Evolutionary conservation across 1,140 invertebrate species (phyloP).

Genomic region (Drosophila pruinosa): DNA sequence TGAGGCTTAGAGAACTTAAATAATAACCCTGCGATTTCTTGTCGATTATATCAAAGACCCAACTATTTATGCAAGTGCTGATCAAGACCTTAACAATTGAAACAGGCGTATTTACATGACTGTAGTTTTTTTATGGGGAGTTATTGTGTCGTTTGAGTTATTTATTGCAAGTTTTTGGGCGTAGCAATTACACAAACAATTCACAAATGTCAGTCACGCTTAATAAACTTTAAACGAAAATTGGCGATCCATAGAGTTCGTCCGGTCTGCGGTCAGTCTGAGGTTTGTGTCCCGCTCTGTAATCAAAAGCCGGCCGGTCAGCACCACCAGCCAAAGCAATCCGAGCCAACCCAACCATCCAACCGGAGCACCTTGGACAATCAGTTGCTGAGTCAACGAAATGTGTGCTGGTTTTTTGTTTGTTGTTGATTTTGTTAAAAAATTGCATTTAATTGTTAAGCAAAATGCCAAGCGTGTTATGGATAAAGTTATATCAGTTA

Average conservation of each 20-base stretch:
- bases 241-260: constrained; percentile 61
- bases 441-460: constrained; percentile 80
- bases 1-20: too few relatives aligned
- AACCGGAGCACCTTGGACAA: constrained; percentile 55
- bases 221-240: constrained; percentile 75
- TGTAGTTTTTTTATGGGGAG: background rate
- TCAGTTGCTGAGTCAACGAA: constrained; percentile 67
- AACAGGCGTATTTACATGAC: background rate
- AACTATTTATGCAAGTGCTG: background rate
- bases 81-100: background rate
- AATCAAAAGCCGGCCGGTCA: constrained; percentile 77
- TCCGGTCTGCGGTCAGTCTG: constrained; percentile 38
- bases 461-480: constrained; percentile 67
- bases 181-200: constrained; percentile 55
- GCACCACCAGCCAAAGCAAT: background rate
- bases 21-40: too few relatives aligned
- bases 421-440: constrained; percentile 36
- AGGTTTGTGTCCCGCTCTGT: constrained; percentile 38
- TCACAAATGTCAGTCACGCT: constrained; percentile 78
- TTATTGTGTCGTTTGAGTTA: constrained; percentile 36
- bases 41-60: too few relatives aligned
- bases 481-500: constrained; percentile 21
- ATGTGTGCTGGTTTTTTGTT: constrained; percentile 31
- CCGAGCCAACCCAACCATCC: constrained; percentile 22
- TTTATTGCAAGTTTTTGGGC: constrained; percentile 54